Percentiles rank a stretch among this genome's conserved stretches.
Evolutionary conservation across 2,113 vertebrate species (phyloP).

Genomic region (Diphyllodes magnificus): DNA sequence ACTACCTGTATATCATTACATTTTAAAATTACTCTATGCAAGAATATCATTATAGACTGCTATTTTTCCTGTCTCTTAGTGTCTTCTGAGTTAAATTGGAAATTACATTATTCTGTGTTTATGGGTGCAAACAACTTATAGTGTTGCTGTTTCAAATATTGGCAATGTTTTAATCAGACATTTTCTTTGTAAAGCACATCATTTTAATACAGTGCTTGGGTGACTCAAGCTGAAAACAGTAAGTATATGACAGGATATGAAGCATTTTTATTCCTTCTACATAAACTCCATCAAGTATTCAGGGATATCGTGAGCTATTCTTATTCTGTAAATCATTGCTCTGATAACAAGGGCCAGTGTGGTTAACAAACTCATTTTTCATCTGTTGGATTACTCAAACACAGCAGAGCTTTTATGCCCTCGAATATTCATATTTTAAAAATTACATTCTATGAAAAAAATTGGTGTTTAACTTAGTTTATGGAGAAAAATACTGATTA

Average conservation of each 20-base stretch:
- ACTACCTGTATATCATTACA: neutral
- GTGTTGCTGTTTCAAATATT: neutral
- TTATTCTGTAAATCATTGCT: neutral
- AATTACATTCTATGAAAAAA: neutral
- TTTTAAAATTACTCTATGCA: neutral
- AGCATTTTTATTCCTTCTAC: neutral
- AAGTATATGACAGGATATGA: neutral
- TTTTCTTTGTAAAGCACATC: accelerated
- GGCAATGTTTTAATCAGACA: neutral
- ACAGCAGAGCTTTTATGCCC: neutral
- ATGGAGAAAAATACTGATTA: neutral
- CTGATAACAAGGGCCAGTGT: neutral
- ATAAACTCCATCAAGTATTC: neutral
- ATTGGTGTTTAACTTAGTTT: neutral
- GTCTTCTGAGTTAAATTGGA: neutral
- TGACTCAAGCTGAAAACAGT: neutral
- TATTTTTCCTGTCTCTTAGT: neutral
- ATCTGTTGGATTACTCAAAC: neutral
- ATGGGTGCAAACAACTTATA: neutral
- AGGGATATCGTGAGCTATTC: neutral
- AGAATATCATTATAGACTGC: neutral
- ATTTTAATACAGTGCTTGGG: neutral
- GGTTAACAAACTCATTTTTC: neutral
- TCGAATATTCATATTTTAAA: neutral
- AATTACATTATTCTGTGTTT: neutral